These are phyloP conservation scores for Neodiprion pinetum DNA, from an alignment of 1,140 invertebrate species.

Conservation along the genomic window DNA sequence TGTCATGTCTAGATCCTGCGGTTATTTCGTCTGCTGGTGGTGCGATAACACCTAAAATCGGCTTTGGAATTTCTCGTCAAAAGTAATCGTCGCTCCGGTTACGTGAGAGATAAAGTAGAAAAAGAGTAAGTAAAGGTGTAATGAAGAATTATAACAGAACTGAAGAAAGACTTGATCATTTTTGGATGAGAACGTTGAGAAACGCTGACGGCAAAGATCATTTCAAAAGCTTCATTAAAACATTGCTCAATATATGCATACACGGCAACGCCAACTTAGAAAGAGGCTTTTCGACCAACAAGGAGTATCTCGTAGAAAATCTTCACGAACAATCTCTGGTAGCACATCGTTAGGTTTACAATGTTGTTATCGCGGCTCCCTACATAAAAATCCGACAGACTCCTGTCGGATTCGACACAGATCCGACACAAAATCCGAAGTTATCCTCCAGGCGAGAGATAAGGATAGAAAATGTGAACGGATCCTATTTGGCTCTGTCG, in stretches of 20 bases:
- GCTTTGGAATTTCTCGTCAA: slow-evolving; percentile 22
- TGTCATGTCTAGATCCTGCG: slow-evolving; percentile 23
- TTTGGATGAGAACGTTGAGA: slow-evolving; percentile 25
- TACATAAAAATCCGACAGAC: too few species aligned
- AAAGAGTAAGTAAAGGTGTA: slow-evolving; percentile 9
- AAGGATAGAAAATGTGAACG: too few species aligned
- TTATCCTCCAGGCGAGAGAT: too few species aligned
- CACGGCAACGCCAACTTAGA: slow-evolving; percentile 27
- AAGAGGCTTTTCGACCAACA: slow-evolving; percentile 31
- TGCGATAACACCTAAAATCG: slow-evolving; percentile 9
- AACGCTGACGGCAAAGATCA: slow-evolving; percentile 10
- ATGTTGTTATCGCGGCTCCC: slow-evolving; percentile 12
- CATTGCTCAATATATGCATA: slow-evolving; percentile 25
- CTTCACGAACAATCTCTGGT: slow-evolving; percentile 26
- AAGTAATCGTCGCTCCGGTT: slow-evolving; percentile 23
- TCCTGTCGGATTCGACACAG: too few species aligned
- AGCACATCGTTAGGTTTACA: slow-evolving; percentile 28
- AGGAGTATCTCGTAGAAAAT: slow-evolving; percentile 30
- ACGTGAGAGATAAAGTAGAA: slow-evolving; percentile 21
- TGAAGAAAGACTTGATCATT: slow-evolving; percentile 26
- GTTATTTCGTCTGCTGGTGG: slow-evolving; percentile 8
- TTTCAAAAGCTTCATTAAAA: slow-evolving; percentile 21
- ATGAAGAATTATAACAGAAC: slow-evolving; percentile 24
- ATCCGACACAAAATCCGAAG: too few species aligned
- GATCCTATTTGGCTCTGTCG: too few species aligned